These are phyloP conservation scores for Syrphus vitripennis DNA, from an alignment of 2,888 invertebrate species.

Conservation along the genomic window DNA sequence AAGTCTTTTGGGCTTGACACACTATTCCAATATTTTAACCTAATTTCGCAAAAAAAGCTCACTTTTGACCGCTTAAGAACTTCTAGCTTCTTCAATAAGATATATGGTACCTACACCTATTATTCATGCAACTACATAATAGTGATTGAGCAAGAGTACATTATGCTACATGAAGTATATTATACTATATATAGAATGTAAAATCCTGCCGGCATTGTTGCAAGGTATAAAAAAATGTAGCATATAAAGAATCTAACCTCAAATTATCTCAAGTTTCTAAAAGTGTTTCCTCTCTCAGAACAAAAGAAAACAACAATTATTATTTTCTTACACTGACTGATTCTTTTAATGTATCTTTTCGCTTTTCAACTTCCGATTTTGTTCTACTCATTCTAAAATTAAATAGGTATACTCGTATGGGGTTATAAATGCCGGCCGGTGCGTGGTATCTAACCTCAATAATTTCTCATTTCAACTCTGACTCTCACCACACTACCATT, in stretches of 20 bases:
- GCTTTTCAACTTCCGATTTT: background rate
- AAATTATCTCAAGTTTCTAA: background rate
- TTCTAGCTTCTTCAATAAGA: background rate
- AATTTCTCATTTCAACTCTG: background rate
- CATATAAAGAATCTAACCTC: background rate
- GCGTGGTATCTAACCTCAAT: background rate
- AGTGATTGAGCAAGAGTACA: too few species aligned
- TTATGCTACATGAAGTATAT: too few species aligned
- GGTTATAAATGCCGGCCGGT: slow-evolving; percentile 2
- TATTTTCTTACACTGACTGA: background rate
- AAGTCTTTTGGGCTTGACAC: slow-evolving; percentile 9
- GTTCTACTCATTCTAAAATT: background rate
- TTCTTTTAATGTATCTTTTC: background rate
- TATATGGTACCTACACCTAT: background rate
- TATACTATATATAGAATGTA: background rate
- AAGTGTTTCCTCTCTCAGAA: background rate
- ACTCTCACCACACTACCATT: too few species aligned
- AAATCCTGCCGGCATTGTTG: background rate
- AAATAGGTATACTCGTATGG: background rate
- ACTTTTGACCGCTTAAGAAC: background rate
- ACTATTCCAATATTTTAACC: background rate
- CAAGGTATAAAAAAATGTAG: background rate
- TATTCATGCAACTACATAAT: too few species aligned
- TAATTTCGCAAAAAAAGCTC: slow-evolving; percentile 21
- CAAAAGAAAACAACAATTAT: background rate